These are phyloP conservation scores for Sinocyclocheilus anophthalmus DNA, from an alignment of 2,113 vertebrate species.

Conservation along the genomic window DNA sequence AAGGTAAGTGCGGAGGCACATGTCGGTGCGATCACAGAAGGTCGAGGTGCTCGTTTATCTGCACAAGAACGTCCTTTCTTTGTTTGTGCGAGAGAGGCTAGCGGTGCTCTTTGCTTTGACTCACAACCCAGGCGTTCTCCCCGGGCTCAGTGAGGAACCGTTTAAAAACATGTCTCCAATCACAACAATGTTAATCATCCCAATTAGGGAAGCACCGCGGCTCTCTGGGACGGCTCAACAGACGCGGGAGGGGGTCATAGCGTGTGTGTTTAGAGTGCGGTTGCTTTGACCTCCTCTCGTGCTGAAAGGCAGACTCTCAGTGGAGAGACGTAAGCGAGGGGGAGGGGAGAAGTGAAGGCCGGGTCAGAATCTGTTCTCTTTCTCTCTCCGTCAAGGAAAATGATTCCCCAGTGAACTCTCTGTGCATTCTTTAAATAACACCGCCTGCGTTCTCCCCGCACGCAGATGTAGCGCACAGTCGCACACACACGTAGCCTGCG, in stretches of 20 bases:
- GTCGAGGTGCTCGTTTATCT: background rate
- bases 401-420: background rate
- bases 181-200: conserved; percentile 54
- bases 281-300: conserved; percentile 59
- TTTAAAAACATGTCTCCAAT: conserved; percentile 49
- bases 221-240: conserved; percentile 33
- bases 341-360: conserved; percentile 62
- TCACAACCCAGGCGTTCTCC: background rate
- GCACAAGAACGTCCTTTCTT: background rate
- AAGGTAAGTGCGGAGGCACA: conserved; percentile 71
- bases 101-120: conserved; percentile 2
- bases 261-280: conserved; percentile 48
- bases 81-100: background rate
- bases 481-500: background rate
- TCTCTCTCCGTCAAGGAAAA: conserved; percentile 29
- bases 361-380: conserved; percentile 67
- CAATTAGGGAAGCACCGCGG: conserved; percentile 46
- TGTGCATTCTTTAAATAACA: conserved; percentile 58
- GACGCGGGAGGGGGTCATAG: conserved; percentile 36
- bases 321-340: conserved; percentile 38
- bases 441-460: background rate
- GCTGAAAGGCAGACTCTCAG: conserved; percentile 56
- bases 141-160: conserved; percentile 32
- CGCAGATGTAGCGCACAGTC: conserved; percentile 19
- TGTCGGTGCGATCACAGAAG: background rate